Evolutionary conservation across 2,797 vertebrate species (phyloP), one percentile per base, ranked within the genome.

Genomic region (Coendou prehensilis): DNA sequence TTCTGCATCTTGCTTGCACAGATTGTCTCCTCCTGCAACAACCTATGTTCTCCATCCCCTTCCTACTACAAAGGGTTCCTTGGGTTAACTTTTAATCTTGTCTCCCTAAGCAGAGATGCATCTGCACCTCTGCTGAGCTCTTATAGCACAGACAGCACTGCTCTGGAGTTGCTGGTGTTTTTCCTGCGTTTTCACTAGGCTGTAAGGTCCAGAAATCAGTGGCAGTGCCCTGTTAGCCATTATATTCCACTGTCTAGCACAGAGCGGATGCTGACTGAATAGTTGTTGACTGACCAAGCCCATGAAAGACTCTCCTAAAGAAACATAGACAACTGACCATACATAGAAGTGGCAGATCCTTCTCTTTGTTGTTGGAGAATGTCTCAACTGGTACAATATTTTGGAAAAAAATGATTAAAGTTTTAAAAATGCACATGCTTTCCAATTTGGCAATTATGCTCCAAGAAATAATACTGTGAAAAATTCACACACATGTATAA

Each of bases 241-340:
- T 41, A 41, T 20, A 54, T 54, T 4, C 14, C 14, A 23, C 37
- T 22, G 17, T 30, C 37, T 61, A 57, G 61, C 56, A 88, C 3
- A 56, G 9, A 73, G 33, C 6, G 1, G 30, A 61, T 75, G 82
- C 14, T 78, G 45, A 54, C 26, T 92, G 15, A 26, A 10, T 81
- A 11, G 64, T 57, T 82, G 83, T 14, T 75, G 87, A 76, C 33
- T 75, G 57, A 57, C n/a, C 61, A 54, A 93, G 59, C 37, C 52
- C 57, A 37, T 71, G 75, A 64, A 91, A 93, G 11, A 4, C 17
- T 92, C 13, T 86, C 86, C n/a, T 63, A 54, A 91, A 86, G 87
- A 88, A 59, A 83, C 1, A 2, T 10, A 54, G 41, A 71, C 22
- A 63, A 45, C 61, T 28, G 33, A 89, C 5, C 54, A 80, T 3